These are phyloP conservation scores for Macrobrachium rosenbergii DNA, from an alignment of 1,140 invertebrate genomes.

Conservation along the genomic window DNA sequence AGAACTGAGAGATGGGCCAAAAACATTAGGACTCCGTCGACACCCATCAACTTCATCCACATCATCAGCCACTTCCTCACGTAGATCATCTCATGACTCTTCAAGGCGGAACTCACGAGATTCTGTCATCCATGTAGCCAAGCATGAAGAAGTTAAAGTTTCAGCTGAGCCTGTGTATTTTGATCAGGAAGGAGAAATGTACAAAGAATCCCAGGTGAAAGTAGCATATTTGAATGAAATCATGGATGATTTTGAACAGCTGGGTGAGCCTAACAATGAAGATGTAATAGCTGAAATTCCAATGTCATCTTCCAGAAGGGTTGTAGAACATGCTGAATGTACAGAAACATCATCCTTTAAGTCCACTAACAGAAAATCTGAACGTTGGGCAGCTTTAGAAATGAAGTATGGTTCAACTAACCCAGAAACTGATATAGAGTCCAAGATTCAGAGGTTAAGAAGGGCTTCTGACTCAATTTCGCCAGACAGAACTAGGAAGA, in stretches of 20 bases:
- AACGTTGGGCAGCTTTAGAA: conserved; percentile 61
- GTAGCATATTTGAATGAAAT: conserved; percentile 66
- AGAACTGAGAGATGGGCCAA: conserved; percentile 66
- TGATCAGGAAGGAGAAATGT: conserved; percentile 64
- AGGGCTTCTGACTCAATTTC: conserved; percentile 41
- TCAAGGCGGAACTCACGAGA: conserved; percentile 58
- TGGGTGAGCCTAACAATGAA: conserved; percentile 35
- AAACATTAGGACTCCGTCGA: conserved; percentile 65
- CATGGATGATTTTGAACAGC: conserved; percentile 59
- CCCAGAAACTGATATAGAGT: conserved; percentile 37
- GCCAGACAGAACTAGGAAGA: conserved; percentile 48
- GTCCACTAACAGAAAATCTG: neutral
- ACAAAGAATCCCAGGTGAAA: conserved; percentile 64
- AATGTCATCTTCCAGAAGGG: conserved; percentile 32
- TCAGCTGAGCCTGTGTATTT: conserved; percentile 63
- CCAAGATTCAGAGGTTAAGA: conserved; percentile 57
- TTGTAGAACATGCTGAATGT: conserved; percentile 15
- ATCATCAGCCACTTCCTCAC: conserved; percentile 49
- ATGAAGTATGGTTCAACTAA: conserved; percentile 59
- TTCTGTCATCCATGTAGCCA: conserved; percentile 59
- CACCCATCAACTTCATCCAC: conserved; percentile 66
- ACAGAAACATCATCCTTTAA: neutral
- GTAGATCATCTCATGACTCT: conserved; percentile 57
- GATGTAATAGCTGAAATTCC: conserved; percentile 59
- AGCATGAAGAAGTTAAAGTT: conserved; percentile 56